A percentile compares a stretch with the other conserved stretches of the same genome.
These are phyloP conservation scores for Notothenia rossii DNA, from an alignment of 2,113 vertebrate genomes.

Conservation along the genomic window DNA sequence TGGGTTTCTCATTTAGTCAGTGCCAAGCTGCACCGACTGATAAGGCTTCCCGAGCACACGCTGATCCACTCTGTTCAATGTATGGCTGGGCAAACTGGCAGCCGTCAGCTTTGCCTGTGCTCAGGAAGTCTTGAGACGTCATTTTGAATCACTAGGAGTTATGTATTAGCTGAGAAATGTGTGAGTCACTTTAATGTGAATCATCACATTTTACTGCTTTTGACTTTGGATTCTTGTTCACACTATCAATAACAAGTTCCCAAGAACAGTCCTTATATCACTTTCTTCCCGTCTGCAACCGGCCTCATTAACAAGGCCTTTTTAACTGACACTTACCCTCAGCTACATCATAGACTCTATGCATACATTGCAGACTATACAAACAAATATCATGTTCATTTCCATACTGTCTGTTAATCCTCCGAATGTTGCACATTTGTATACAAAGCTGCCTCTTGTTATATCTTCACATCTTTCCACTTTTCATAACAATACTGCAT, in stretches of 20 bases:
- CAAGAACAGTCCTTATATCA: slow-evolving; percentile 4
- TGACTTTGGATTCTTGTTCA: slow-evolving; percentile 38
- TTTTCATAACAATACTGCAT: too few relatives aligned
- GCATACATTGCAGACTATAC: too few relatives aligned
- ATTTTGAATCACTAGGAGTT: slow-evolving; percentile 54
- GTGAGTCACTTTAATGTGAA: slow-evolving; percentile 39
- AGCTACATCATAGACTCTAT: too few relatives aligned
- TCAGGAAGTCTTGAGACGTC: slow-evolving; percentile 44
- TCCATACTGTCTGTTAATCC: too few relatives aligned
- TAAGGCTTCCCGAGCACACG: slow-evolving; percentile 68
- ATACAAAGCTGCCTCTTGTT: too few relatives aligned
- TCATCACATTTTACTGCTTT: slow-evolving; percentile 39
- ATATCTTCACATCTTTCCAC: too few relatives aligned
- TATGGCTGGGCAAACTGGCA: slow-evolving; percentile 45
- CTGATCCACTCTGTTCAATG: slow-evolving; percentile 65
- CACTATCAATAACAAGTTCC: slow-evolving; percentile 22
- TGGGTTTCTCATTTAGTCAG: slow-evolving; percentile 69
- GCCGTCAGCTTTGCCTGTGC: slow-evolving; percentile 41
- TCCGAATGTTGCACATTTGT: too few relatives aligned
- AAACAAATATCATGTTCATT: too few relatives aligned
- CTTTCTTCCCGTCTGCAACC: too few relatives aligned
- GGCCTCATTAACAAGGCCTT: too few relatives aligned
- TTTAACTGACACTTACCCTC: too few relatives aligned
- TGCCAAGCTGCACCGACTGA: slow-evolving; percentile 74
- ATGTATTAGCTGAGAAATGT: slow-evolving; percentile 39